These are phyloP conservation scores for Anoplophora glabripennis DNA, from an alignment of 1,140 invertebrate species.

Conservation along the genomic window DNA sequence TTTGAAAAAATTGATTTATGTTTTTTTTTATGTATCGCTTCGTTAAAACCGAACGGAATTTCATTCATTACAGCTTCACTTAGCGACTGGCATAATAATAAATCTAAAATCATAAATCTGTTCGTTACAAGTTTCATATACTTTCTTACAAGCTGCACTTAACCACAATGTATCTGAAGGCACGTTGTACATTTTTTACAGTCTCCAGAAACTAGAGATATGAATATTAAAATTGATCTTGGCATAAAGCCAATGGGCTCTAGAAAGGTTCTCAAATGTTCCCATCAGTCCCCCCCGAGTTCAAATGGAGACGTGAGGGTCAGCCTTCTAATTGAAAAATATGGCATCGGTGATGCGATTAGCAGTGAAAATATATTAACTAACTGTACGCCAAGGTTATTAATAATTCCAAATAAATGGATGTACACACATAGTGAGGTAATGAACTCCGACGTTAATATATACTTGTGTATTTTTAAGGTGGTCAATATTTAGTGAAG, in stretches of 20 bases:
- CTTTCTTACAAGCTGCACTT: no score
- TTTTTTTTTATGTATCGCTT: no score
- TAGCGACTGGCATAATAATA: no score
- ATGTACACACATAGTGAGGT: conserved; percentile 11
- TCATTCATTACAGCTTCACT: no score
- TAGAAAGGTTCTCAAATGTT: conserved; percentile 3
- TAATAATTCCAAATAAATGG: conserved; percentile 23
- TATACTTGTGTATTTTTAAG: background rate
- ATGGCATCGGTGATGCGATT: conserved; percentile 29
- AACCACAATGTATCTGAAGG: no score
- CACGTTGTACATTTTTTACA: no score
- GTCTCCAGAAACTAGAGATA: no score
- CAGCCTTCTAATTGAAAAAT: conserved; percentile 31
- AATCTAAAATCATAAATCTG: no score
- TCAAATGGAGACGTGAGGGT: conserved; percentile 26
- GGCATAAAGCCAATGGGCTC: background rate
- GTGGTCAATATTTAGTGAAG: no score
- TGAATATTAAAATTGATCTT: conserved; percentile 7
- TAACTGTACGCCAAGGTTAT: conserved; percentile 23
- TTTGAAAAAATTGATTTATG: no score
- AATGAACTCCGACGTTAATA: conserved; percentile 20
- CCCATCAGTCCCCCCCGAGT: conserved; percentile 15
- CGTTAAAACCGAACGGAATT: no score
- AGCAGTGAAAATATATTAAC: conserved; percentile 29
- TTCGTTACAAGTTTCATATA: no score